Base-by-base conservation (phyloP, 2,113 vertebrate genomes). In the Scophthalmus maximus region DNA sequence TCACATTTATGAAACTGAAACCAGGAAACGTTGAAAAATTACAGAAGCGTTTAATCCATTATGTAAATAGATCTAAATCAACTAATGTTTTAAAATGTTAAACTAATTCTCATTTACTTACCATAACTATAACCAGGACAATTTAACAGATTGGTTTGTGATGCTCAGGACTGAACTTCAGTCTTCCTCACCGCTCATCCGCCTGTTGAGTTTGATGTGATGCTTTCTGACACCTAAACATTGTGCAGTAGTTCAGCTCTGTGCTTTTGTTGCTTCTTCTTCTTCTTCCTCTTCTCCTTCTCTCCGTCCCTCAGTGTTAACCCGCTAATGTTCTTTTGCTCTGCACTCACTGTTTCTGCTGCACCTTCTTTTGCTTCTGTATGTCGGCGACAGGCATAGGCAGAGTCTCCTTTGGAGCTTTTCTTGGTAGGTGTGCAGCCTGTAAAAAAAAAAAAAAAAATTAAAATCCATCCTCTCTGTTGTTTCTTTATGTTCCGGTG, bases 351-450 rank as follows among this genome's bases (percentile, higher is more conserved):
- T 86, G 7, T 86, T 86, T 83, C 61, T 93, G 71, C 82, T 78
- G 76, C 68, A 66, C 82, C n/a, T 83, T 81, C 55, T 88, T 79
- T 81, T 89, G 82, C 84, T 75, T 58, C 76, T 76, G 73, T 84
- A 6, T 78, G 66, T 88, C 6, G 60, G 76, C 58, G 56, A 82
- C 94, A 96, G 96, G 95, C 87, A 93, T 96, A 94, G 95, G 96
- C 95, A 94, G 95, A 94, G 94, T 95, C 73, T 96, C 96, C 76
- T 93, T 96, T 78, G 94, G 96, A 94, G 94, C 95, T 92, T 97
- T 97, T 87, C 93, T 96, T 93, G 95, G 96, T 96, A 96, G 89
- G 95, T 95, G 34, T 87, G 84, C 75, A 83, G 67, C 64, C 53
- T 68, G 68, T 83, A 25, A n/a, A n/a, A n/a, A n/a, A n/a, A n/a